phyloP scores from a whole-genome alignment of 2,113 vertebrate species.

The Crotalus viridis region DNA sequence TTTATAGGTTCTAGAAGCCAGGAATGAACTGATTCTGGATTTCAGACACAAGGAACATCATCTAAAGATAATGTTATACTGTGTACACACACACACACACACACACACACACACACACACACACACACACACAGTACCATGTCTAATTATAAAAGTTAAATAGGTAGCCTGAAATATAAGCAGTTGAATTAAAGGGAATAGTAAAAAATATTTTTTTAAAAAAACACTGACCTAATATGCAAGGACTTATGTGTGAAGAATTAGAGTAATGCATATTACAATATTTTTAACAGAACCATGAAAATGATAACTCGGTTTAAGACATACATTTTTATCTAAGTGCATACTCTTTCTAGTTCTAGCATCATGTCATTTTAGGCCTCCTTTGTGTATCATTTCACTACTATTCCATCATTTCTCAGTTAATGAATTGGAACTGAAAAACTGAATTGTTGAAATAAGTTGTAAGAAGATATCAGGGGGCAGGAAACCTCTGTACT shows the following conservation, averaged over 20 bases:
- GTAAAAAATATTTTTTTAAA: background rate
- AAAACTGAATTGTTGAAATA: background rate
- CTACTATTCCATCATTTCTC: background rate
- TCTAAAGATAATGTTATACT: background rate
- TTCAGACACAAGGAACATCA: background rate
- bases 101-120: background rate
- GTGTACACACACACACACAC: fast-evolving
- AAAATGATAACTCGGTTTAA: background rate
- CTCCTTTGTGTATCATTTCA: background rate
- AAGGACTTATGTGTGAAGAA: background rate
- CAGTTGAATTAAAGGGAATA: background rate
- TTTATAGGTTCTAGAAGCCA: background rate
- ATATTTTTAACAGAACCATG: background rate
- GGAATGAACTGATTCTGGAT: background rate
- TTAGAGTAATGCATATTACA: background rate
- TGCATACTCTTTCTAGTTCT: background rate
- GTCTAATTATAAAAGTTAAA: background rate
- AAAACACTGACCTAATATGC: background rate
- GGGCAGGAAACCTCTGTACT: background rate
- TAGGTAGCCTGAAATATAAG: background rate
- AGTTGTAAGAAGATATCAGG: background rate
- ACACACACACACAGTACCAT: background rate
- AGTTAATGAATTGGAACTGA: background rate
- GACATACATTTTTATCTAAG: background rate
- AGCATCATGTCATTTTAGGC: background rate